Evolutionary conservation across 2,113 vertebrate genomes (phyloP).

Genomic region (Marmota monax): DNA sequence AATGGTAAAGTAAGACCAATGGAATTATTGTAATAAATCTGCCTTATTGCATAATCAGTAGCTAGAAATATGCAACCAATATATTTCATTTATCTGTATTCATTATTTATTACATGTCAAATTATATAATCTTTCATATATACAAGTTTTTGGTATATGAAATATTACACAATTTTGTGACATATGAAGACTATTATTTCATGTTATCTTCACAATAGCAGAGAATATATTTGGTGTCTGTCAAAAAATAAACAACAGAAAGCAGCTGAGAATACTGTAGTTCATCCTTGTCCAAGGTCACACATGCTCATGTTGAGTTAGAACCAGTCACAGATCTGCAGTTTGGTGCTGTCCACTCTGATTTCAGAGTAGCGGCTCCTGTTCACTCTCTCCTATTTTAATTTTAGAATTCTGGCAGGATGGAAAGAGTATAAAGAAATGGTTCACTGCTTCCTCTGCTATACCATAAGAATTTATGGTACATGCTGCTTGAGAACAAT

Average conservation of each 20-base stretch:
- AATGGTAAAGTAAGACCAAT: too few relatives aligned
- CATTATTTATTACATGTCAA: not conserved
- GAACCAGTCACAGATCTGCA: not conserved
- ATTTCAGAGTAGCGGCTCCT: constrained; percentile 12
- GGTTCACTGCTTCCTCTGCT: constrained; percentile 33
- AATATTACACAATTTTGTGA: not conserved
- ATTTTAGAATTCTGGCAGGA: constrained; percentile 61
- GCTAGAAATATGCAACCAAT: not conserved
- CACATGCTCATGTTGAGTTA: not conserved
- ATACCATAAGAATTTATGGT: constrained; percentile 61
- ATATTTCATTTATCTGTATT: not conserved
- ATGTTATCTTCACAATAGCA: not conserved
- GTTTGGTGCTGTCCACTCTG: not conserved
- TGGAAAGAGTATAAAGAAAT: constrained; percentile 27
- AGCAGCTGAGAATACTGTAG: not conserved
- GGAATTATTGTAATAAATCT: not conserved
- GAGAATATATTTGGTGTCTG: not conserved
- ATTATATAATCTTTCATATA: not conserved
- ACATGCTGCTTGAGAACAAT: not conserved
- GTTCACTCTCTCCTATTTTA: constrained; percentile 2
- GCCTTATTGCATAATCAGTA: not conserved
- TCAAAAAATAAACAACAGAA: constrained; percentile 11
- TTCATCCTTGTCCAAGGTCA: not conserved
- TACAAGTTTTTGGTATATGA: not conserved
- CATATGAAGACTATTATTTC: not conserved